Evolutionary conservation across 2,888 invertebrate genomes (phyloP).

Genomic region (Pristionchus fissidentatus): DNA sequence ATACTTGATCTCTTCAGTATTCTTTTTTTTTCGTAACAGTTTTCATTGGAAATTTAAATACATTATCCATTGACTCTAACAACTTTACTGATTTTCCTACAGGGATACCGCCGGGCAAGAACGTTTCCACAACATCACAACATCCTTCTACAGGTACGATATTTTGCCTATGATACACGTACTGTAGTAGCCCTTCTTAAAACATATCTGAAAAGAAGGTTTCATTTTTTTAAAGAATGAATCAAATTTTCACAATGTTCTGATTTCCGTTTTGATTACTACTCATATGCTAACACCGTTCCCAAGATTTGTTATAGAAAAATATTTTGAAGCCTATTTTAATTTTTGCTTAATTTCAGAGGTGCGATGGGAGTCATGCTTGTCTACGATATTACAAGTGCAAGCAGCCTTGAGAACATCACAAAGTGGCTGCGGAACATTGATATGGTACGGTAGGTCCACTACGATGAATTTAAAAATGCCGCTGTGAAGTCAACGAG

Average conservation of each 20-base stretch:
- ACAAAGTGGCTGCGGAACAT: slow-evolving; percentile 99
- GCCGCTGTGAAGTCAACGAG: no score
- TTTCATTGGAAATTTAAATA: no score
- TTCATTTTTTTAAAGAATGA: no score
- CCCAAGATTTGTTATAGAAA: no score
- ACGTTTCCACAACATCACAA: slow-evolving; percentile 96
- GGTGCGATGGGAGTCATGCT: slow-evolving; percentile 82
- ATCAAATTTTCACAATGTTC: no score
- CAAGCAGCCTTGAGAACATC: slow-evolving; percentile 98
- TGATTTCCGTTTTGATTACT: no score
- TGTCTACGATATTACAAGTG: slow-evolving; percentile 94
- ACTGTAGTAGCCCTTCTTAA: not conserved
- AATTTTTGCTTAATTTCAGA: not conserved
- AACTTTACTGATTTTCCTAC: slow-evolving; percentile 50
- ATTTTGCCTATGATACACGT: not conserved
- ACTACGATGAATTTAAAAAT: no score
- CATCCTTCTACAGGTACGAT: slow-evolving; percentile 96
- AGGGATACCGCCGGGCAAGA: slow-evolving; percentile 99
- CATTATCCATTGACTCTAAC: not conserved
- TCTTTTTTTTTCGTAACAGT: no score
- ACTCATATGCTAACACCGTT: no score
- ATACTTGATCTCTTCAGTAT: no score
- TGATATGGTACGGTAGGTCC: slow-evolving; percentile 83
- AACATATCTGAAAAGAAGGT: not conserved
- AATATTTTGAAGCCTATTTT: no score